Evolutionary conservation across 2,888 invertebrate species (phyloP).

Genomic region (Drosophila recens): DNA sequence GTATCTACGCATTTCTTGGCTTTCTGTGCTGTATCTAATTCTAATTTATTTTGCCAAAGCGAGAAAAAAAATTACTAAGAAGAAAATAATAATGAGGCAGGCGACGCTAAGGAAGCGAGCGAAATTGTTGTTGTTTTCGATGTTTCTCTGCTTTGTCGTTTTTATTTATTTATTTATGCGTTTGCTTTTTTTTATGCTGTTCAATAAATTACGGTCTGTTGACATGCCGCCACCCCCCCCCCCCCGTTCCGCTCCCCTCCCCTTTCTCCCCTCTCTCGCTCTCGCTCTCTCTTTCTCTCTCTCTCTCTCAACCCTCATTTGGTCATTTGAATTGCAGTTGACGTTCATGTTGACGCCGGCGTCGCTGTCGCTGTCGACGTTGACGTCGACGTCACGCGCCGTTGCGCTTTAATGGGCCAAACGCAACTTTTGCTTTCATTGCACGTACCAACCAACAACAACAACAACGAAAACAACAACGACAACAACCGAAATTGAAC

Average conservation of each 20-base stretch:
- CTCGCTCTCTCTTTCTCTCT: background rate
- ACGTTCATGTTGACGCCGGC: too few species aligned
- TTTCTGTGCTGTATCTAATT: conserved; percentile 65
- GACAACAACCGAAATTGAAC: conserved; percentile 55
- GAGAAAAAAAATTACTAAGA: conserved; percentile 15
- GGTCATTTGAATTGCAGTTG: conserved; percentile 71
- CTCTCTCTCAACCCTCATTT: conserved; percentile 56
- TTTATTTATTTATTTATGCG: conserved; percentile 79
- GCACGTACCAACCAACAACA: conserved; percentile 67
- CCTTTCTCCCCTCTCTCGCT: background rate
- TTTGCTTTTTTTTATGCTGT: conserved; percentile 55
- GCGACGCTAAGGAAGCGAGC: conserved; percentile 44
- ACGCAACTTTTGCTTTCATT: conserved; percentile 76
- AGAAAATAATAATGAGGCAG: conserved; percentile 63
- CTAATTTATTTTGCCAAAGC: conserved; percentile 76
- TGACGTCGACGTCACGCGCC: conserved; percentile 60
- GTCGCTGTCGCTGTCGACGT: conserved; percentile 6
- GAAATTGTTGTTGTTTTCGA: conserved; percentile 34
- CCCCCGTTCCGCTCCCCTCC: background rate
- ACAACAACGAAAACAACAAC: conserved; percentile 13
- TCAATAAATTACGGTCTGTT: conserved; percentile 78
- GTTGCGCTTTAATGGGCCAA: conserved; percentile 74
- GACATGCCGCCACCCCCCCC: conserved; percentile 68
- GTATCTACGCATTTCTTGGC: conserved; percentile 64
- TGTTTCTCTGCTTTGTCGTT: conserved; percentile 43